phyloP scores from a whole-genome alignment of 1,140 invertebrate species.

The Asbolus verrucosus region DNA sequence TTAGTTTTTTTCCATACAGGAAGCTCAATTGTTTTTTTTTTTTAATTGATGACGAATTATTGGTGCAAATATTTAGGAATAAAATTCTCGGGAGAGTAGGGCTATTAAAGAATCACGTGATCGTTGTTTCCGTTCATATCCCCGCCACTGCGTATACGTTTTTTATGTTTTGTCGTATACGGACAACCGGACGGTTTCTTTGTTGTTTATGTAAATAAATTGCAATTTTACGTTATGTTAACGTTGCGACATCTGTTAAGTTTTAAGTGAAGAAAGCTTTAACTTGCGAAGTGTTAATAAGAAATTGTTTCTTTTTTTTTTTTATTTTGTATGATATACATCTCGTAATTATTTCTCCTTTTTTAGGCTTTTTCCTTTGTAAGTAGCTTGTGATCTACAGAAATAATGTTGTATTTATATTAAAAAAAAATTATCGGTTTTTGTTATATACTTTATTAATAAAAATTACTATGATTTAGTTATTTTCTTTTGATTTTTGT shows the following conservation, averaged over 20 bases:
- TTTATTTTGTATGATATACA: constrained; percentile 16
- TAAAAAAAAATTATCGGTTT: constrained; percentile 61
- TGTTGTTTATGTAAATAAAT: constrained; percentile 35
- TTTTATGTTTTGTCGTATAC: no score
- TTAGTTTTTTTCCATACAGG: background rate
- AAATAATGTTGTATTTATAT: constrained; percentile 61
- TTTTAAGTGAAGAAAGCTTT: constrained; percentile 43
- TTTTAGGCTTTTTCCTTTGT: constrained; percentile 25
- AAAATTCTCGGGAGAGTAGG: no score
- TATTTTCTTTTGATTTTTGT: constrained; percentile 50
- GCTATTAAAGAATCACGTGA: background rate
- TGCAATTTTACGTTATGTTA: constrained; percentile 43
- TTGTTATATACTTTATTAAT: constrained; percentile 62
- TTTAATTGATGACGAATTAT: background rate
- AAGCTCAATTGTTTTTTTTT: constrained; percentile 1
- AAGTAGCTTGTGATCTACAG: constrained; percentile 59
- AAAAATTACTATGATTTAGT: constrained; percentile 57
- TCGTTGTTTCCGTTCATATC: background rate
- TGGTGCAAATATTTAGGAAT: no score
- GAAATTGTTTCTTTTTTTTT: constrained; percentile 11
- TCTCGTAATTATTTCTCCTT: constrained; percentile 13
- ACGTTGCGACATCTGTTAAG: constrained; percentile 39
- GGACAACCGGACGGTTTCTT: constrained; percentile 27
- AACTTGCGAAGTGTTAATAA: constrained; percentile 27
- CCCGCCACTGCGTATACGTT: background rate